Base-by-base conservation (phyloP, 1,140 invertebrate species). In the Nebria ingens region DNA sequence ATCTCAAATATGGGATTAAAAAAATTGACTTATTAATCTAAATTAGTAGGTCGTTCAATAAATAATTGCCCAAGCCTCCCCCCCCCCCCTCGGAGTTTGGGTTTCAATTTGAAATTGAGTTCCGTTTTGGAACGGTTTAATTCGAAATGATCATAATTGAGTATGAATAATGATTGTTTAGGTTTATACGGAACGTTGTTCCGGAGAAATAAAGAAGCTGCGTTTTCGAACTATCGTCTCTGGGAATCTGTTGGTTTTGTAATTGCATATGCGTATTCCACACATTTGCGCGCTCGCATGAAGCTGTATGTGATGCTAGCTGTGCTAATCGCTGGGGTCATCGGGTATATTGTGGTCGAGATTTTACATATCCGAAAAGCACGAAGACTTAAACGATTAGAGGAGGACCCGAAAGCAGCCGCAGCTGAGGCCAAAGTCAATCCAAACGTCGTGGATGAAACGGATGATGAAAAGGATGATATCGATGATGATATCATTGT, bases 181-280 rank as follows among this genome's bases (percentile, higher is more conserved):
- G 90, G 90, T 67, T 79, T 95, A 20, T 93, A 97, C 66, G 91
- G 95, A 21, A 89, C 93, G 4, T 77, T 96, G 15, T 97, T 96
- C 75, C 76, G 89, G 53, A 81, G 91, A 29, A 90, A 93, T 71
- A 91, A 95, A 65, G 93, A 97, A 70, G 89, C 94, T 0, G 94
- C 94, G 0, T 97, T 97, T 77, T 94, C 93, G 57, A 97, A 96
- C 73, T 97, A 91, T 72, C 82, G 94, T 42, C 81, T 97, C 15
- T 94, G 94, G 88, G 93, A 97, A 73, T 91, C 88, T 34, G 79
- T 87, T 19, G 95, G 95, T 0, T 93, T 96, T 62, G 89, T 96
- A 1, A 81, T 96, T 6, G 91, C 91, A 3, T 97, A 95, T 64
- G 84, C 87, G 0, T 89, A 91, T 71, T 90, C 86, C 55, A 91